These are phyloP conservation scores for Parazoanthus atlanticus DNA, from an alignment of 92 coral and sea anemone species.

Conservation along the genomic window DNA sequence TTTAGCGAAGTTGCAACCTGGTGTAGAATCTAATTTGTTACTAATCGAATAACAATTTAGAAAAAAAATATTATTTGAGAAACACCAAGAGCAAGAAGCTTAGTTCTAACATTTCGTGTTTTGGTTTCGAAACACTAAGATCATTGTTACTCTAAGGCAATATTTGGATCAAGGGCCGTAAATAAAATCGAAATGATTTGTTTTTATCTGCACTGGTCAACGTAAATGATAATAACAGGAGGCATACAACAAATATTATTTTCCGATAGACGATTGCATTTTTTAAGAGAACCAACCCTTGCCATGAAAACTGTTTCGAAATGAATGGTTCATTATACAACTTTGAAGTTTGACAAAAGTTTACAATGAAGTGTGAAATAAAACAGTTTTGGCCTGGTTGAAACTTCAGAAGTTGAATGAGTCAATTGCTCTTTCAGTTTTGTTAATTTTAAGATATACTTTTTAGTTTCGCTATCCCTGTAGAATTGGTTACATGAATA, in stretches of 20 bases:
- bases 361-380: not conserved
- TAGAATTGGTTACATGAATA: not conserved
- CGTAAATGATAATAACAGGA: slow-evolving; percentile 19
- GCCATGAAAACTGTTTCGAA: slow-evolving; percentile 41
- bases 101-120: slow-evolving; percentile 9
- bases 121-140: not conserved
- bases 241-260: not conserved
- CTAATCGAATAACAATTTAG: not conserved
- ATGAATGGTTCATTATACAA: slow-evolving; percentile 29
- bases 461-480: not conserved
- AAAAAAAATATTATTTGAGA: not conserved
- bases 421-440: not conserved
- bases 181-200: not conserved
- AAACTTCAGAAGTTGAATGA: not conserved
- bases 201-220: slow-evolving; percentile 31
- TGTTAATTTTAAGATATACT: not conserved
- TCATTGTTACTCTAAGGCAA: slow-evolving; percentile 24
- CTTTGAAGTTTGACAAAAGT: slow-evolving; percentile 23
- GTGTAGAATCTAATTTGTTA: not conserved
- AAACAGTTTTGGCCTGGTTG: not conserved
- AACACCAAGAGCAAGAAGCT: not conserved
- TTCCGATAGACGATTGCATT: slow-evolving; percentile 16
- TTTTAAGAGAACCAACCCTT: slow-evolving; percentile 19
- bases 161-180: slow-evolving; percentile 30
- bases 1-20: not conserved